Conservation (phyloP, 2,113 vertebrate genomes). For the Lophura nycthemera region DNA sequence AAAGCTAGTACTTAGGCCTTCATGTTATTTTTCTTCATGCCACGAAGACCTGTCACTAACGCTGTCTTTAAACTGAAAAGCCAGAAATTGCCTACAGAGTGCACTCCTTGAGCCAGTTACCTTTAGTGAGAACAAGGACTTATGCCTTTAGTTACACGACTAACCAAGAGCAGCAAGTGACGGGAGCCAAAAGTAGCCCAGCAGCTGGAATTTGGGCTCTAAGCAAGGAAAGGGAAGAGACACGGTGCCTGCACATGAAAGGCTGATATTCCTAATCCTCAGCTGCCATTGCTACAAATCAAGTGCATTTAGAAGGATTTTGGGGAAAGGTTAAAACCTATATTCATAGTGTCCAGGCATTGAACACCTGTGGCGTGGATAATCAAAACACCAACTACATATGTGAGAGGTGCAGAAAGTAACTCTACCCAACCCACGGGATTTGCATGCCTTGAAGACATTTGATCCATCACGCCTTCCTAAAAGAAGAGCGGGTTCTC, state of each 20-base stretch:
- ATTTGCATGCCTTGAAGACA: slow-evolving; percentile 40
- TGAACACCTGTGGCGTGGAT: background rate
- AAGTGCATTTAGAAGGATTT: slow-evolving; percentile 48
- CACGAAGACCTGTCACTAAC: background rate
- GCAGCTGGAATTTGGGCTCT: slow-evolving; percentile 19
- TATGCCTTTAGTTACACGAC: background rate
- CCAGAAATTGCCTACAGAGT: background rate
- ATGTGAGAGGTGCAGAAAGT: slow-evolving; percentile 30
- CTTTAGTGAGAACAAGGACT: background rate
- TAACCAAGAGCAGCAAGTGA: background rate
- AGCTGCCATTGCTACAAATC: slow-evolving; percentile 62
- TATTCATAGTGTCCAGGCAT: slow-evolving; percentile 16
- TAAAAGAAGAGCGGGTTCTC: slow-evolving; percentile 19
- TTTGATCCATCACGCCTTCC: slow-evolving; percentile 20
- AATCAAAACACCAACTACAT: background rate
- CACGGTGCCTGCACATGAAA: background rate
- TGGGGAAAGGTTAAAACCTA: slow-evolving; percentile 50
- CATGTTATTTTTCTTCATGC: background rate
- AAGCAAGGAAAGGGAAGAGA: background rate
- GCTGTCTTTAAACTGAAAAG: background rate
- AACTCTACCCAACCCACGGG: background rate
- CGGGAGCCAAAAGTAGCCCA: slow-evolving; percentile 26
- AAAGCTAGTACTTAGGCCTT: background rate
- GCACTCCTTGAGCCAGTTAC: background rate
- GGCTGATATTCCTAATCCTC: slow-evolving; percentile 42